Evolutionary conservation across 2,113 vertebrate species (phyloP).

Genomic region (Seriola aureovittata): DNA sequence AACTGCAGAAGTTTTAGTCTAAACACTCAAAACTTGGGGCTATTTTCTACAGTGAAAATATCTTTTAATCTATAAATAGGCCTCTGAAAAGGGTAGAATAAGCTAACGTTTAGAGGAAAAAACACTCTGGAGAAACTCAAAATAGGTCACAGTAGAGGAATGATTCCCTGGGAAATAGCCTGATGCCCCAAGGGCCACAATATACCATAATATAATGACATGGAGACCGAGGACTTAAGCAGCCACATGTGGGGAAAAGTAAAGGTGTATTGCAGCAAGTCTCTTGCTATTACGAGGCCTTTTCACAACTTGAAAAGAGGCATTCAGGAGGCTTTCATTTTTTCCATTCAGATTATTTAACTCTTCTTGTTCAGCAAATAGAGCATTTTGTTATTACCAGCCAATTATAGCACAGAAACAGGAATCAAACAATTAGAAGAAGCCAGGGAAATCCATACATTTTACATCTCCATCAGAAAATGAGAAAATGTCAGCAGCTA

Average conservation of each 20-base stretch:
- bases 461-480: too few relatives aligned
- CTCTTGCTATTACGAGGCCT: neutral
- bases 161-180: constrained; percentile 17
- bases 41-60: neutral
- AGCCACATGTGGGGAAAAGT: constrained; percentile 6
- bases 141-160: constrained; percentile 5
- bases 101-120: neutral
- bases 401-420: neutral
- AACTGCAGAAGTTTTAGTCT: neutral
- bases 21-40: neutral
- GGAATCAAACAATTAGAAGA: neutral
- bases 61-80: neutral
- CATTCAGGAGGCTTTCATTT: neutral
- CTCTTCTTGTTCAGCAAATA: neutral
- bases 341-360: neutral
- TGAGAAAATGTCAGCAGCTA: constrained; percentile 30
- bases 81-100: neutral
- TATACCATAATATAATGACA: constrained; percentile 27
- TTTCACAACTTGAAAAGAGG: neutral
- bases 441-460: neutral
- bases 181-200: constrained; percentile 9
- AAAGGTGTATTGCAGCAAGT: neutral
- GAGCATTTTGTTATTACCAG: neutral
- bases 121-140: neutral
- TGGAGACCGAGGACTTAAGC: neutral